Evolutionary conservation across 2,888 invertebrate genomes (phyloP).

Genomic region (Hydropsyche betteni): DNA sequence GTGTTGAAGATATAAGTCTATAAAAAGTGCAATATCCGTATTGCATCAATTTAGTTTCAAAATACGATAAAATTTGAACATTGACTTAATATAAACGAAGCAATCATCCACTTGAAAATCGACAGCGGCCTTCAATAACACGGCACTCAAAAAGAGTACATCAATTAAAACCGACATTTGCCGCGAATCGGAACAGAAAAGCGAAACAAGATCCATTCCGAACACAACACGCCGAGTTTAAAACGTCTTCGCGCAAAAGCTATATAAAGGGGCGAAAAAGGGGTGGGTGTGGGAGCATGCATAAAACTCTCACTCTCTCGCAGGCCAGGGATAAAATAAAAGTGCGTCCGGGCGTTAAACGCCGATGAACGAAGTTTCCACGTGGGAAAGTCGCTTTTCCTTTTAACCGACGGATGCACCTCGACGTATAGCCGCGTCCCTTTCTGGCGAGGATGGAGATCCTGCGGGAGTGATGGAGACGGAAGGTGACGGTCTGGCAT

Average conservation of each 20-base stretch:
- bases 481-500: constrained; percentile 32
- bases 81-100: too few species aligned
- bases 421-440: constrained; percentile 4
- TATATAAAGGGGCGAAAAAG: constrained; percentile 2
- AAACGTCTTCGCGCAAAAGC: constrained; percentile 19
- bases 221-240: too few species aligned
- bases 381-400: constrained; percentile 38
- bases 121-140: too few species aligned
- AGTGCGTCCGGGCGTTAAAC: constrained; percentile 33
- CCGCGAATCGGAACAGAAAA: too few species aligned
- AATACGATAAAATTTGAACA: too few species aligned
- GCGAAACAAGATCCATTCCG: too few species aligned
- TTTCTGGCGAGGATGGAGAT: background rate
- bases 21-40: too few species aligned
- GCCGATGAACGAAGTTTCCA: constrained; percentile 35
- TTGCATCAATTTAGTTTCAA: too few species aligned
- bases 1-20: too few species aligned
- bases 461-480: background rate
- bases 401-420: constrained; percentile 20
- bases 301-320: constrained; percentile 22
- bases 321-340: constrained; percentile 24
- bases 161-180: too few species aligned
- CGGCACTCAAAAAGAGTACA: too few species aligned
- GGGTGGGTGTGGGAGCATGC: background rate
- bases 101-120: too few species aligned